Evolutionary conservation across 1,140 invertebrate species (phyloP).

Genomic region (Onthophagus taurus): DNA sequence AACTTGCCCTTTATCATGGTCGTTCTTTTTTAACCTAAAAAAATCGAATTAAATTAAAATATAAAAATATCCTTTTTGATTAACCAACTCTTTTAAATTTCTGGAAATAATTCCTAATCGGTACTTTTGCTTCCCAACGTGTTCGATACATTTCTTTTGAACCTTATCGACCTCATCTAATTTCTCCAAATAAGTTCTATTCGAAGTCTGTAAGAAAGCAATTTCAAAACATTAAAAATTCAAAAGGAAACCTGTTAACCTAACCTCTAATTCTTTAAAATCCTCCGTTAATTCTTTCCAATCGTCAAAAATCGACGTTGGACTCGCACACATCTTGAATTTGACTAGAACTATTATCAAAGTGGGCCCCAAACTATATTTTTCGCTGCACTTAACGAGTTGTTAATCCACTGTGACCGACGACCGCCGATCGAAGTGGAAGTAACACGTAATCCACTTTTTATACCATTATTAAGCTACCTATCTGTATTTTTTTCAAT

Average conservation of each 20-base stretch:
- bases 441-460: too few species aligned
- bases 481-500: too few species aligned
- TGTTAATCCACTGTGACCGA: too few species aligned
- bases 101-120: slow-evolving; percentile 71
- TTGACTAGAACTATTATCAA: too few species aligned
- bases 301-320: slow-evolving; percentile 49
- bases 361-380: too few species aligned
- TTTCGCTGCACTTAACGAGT: too few species aligned
- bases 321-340: too few species aligned
- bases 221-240: slow-evolving; percentile 4
- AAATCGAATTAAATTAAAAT: slow-evolving; percentile 3
- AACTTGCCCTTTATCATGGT: slow-evolving; percentile 41
- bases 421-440: too few species aligned
- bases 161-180: slow-evolving; percentile 72
- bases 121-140: slow-evolving; percentile 83
- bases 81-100: slow-evolving; percentile 66
- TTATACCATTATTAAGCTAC: too few species aligned
- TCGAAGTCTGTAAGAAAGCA: slow-evolving; percentile 52
- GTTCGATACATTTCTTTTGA: slow-evolving; percentile 81
- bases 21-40: slow-evolving; percentile 41
- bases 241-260: slow-evolving; percentile 5
- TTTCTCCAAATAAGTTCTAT: slow-evolving; percentile 75
- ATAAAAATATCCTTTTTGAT: slow-evolving; percentile 7
- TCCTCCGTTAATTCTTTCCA: slow-evolving; percentile 71
- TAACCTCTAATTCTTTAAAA: slow-evolving; percentile 64